Conservation (phyloP, 2,888 invertebrate species). For the Coremacera marginata region DNA sequence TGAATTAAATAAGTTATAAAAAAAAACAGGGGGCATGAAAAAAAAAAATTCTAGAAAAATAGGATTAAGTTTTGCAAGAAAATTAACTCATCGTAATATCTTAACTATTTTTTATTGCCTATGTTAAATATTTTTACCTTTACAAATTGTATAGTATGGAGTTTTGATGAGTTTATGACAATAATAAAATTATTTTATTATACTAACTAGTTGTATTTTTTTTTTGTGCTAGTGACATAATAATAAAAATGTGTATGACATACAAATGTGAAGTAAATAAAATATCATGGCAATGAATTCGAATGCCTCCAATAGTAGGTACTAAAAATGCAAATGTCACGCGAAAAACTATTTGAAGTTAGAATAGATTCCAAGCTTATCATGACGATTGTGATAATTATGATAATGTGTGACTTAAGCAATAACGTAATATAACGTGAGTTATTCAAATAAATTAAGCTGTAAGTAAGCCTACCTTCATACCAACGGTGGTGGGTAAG, state of each 20-base stretch:
- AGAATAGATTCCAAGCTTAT: constrained; percentile 45
- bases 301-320: constrained; percentile 39
- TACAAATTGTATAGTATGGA: constrained; percentile 18
- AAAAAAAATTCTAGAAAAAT: constrained; percentile 3
- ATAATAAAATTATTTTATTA: constrained; percentile 44
- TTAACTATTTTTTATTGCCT: not conserved
- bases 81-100: constrained; percentile 10
- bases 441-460: constrained; percentile 14
- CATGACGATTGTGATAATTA: not conserved
- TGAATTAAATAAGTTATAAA: constrained; percentile 44
- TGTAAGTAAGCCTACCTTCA: not conserved
- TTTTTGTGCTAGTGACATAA: constrained; percentile 12
- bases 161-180: constrained; percentile 45
- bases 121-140: not conserved
- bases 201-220: not conserved
- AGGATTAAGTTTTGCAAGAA: constrained; percentile 4
- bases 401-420: constrained; percentile 32
- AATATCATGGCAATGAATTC: constrained; percentile 17
- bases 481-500: too few species aligned
- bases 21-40: constrained; percentile 35
- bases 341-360: constrained; percentile 65
- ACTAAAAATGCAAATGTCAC: constrained; percentile 62
- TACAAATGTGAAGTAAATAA: constrained; percentile 49
- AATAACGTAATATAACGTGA: constrained; percentile 9
- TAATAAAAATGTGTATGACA: constrained; percentile 57